These are phyloP conservation scores for Tenthredo mesomela DNA, from an alignment of 2,888 invertebrate genomes.

Conservation along the genomic window DNA sequence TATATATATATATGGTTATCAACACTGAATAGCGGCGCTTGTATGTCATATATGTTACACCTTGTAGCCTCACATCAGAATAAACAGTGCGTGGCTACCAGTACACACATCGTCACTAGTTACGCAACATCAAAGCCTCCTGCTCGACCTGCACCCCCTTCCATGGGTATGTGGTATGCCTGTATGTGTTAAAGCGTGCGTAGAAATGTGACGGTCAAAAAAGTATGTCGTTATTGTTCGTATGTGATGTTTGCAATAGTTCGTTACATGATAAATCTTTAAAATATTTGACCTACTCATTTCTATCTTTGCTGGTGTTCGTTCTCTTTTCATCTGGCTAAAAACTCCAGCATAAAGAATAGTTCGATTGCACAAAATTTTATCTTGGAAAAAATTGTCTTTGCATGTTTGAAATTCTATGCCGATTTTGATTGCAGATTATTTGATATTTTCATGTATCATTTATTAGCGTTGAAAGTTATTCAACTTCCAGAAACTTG, in stretches of 20 bases:
- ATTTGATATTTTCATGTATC: background rate
- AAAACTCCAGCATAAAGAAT: background rate
- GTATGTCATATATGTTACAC: slow-evolving; percentile 65
- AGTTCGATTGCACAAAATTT: background rate
- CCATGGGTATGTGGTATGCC: slow-evolving; percentile 72
- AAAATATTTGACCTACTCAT: slow-evolving; percentile 9
- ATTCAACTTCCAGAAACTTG: background rate
- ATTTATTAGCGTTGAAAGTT: background rate
- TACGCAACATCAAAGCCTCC: slow-evolving; percentile 75
- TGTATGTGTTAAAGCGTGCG: background rate
- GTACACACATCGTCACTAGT: slow-evolving; percentile 71
- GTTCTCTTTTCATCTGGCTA: background rate
- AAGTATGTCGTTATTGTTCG: background rate
- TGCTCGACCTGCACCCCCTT: slow-evolving; percentile 76
- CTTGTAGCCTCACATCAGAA: slow-evolving; percentile 75
- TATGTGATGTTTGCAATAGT: background rate
- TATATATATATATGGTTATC: slow-evolving; percentile 54
- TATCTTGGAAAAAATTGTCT: background rate
- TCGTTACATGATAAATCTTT: background rate
- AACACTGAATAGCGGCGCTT: slow-evolving; percentile 55
- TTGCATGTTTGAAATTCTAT: background rate
- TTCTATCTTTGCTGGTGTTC: background rate
- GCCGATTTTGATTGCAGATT: background rate
- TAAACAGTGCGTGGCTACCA: slow-evolving; percentile 74
- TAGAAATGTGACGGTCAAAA: slow-evolving; percentile 21